Conservation (phyloP, 2,797 vertebrate genomes). For the Erethizon dorsatum region DNA sequence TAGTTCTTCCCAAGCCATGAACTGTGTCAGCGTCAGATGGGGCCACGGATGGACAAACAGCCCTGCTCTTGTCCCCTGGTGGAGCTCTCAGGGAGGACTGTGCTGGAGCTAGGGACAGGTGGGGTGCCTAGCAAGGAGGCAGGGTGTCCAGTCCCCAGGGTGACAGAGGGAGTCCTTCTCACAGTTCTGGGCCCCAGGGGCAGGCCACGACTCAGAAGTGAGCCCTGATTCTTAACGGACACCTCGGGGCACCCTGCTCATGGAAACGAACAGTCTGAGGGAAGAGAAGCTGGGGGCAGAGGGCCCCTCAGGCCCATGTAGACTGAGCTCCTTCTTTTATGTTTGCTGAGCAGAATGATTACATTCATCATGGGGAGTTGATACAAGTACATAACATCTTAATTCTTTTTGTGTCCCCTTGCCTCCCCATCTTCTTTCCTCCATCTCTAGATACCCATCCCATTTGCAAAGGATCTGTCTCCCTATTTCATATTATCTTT, state of each 20-base stretch:
- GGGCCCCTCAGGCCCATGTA: rapidly evolving
- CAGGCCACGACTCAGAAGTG: not conserved
- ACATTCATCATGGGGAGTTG: not conserved
- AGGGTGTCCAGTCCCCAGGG: not conserved
- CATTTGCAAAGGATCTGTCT: not conserved
- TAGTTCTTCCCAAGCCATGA: not conserved
- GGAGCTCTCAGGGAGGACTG: rapidly evolving
- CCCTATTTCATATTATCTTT: not conserved
- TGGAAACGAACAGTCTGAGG: not conserved
- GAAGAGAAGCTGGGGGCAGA: not conserved
- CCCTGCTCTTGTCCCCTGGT: not conserved
- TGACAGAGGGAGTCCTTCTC: not conserved
- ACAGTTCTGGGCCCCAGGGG: not conserved
- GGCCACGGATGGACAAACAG: not conserved
- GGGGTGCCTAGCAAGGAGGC: not conserved
- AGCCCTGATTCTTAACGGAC: not conserved
- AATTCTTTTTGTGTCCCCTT: not conserved
- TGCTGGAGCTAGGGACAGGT: not conserved
- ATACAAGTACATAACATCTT: no score
- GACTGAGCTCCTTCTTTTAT: not conserved
- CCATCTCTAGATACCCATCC: not conserved
- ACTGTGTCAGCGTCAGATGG: not conserved
- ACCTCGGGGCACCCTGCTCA: not conserved
- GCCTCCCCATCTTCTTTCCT: not conserved
- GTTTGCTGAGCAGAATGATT: not conserved